A percentile compares a stretch with the other conserved stretches of the same genome.
Conservation (phyloP, 2,888 invertebrate genomes). For the Apamea crenata region DNA sequence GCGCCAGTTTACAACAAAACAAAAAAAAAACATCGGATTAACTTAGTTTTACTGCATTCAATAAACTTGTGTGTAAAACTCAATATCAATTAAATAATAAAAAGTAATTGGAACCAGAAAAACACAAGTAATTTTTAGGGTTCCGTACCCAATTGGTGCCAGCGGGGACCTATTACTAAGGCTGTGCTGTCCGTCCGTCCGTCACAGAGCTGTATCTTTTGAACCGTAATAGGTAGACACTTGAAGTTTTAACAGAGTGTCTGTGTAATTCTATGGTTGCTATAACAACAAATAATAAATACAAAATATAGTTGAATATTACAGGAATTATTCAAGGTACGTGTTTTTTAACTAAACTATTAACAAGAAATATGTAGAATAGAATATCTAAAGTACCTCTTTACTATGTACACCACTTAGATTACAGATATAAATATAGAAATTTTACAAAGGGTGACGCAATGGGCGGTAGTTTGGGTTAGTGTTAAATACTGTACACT, state of each 20-base stretch:
- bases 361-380: not conserved
- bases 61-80: constrained; percentile 10
- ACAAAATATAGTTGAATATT: not conserved
- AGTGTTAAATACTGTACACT: not conserved
- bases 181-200: not conserved
- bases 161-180: not conserved
- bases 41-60: constrained; percentile 20
- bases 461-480: too few relatives aligned
- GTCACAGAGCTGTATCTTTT: not conserved
- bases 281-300: not conserved
- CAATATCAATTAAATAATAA: constrained; percentile 44
- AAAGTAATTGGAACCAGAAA: constrained; percentile 25
- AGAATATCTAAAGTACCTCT: too few relatives aligned
- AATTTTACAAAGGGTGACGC: too few relatives aligned
- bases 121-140: not conserved
- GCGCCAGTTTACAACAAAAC: not conserved
- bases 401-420: too few relatives aligned
- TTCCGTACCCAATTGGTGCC: not conserved
- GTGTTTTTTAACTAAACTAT: not conserved
- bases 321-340: not conserved
- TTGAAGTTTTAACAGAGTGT: too few relatives aligned
- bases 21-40: not conserved
- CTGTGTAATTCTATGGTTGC: too few relatives aligned
- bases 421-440: too few relatives aligned
- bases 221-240: not conserved